Conservation (phyloP, 23 tunicate species). For the Pegea sp. region DNA sequence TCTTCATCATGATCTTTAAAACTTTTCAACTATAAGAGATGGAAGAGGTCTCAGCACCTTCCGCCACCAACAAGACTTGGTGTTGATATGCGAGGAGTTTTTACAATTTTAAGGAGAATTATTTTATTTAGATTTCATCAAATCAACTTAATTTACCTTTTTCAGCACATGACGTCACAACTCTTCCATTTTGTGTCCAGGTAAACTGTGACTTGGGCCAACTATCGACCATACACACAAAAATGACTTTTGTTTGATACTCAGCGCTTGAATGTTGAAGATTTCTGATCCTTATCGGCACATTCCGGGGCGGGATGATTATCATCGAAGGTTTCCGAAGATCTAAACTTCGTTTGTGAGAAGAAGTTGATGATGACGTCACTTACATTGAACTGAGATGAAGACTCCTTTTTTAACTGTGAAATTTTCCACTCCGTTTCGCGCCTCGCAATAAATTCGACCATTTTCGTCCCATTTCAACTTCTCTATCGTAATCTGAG, state of each 20-base stretch:
- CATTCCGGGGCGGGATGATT: too few relatives aligned
- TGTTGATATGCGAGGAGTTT: too few relatives aligned
- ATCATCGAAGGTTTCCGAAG: too few relatives aligned
- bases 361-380: not conserved
- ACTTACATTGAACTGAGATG: not conserved
- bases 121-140: too few relatives aligned
- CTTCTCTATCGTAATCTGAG: not conserved
- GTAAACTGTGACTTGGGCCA: not conserved
- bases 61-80: too few relatives aligned
- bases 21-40: too few relatives aligned
- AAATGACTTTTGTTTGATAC: not conserved
- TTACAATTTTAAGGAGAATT: too few relatives aligned
- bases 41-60: too few relatives aligned
- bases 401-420: not conserved
- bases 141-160: not conserved
- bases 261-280: not conserved
- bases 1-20: not conserved
- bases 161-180: not conserved
- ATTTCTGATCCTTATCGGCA: too few relatives aligned
- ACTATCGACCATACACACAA: not conserved
- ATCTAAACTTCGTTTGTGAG: too few relatives aligned
- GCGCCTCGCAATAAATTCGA: not conserved
- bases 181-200: not conserved
- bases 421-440: conserved; percentile 1
- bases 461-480: not conserved